Evolutionary conservation across 2,888 invertebrate genomes (phyloP).

Genomic region (Miltochrista miniata): DNA sequence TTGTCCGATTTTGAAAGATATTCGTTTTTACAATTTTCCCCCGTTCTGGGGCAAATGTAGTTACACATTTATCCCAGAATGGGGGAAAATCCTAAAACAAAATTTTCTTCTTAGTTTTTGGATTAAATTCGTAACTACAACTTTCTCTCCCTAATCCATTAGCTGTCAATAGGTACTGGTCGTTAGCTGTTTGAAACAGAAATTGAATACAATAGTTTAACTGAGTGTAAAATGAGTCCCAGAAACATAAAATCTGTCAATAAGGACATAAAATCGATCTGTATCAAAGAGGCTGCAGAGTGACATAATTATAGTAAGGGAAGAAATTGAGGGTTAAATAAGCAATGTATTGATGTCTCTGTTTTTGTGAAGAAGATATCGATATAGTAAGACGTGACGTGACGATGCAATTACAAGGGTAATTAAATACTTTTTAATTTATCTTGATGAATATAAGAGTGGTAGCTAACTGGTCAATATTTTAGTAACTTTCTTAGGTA

Average conservation of each 20-base stretch:
- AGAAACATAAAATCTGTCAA: slow-evolving; percentile 51
- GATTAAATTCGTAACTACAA: slow-evolving; percentile 13
- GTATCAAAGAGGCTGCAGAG: slow-evolving; percentile 17
- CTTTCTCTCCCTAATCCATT: slow-evolving; percentile 20
- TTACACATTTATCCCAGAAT: too few relatives aligned
- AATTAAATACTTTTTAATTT: too few relatives aligned
- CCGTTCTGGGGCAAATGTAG: too few relatives aligned
- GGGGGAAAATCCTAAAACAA: too few relatives aligned
- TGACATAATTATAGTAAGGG: slow-evolving; percentile 33
- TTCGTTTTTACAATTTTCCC: too few relatives aligned
- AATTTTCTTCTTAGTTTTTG: not conserved
- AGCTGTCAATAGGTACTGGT: slow-evolving; percentile 47
- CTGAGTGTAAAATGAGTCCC: slow-evolving; percentile 49
- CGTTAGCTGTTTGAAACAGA: slow-evolving; percentile 43
- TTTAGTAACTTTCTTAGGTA: too few relatives aligned
- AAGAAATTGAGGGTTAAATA: slow-evolving; percentile 19
- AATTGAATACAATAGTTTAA: slow-evolving; percentile 51
- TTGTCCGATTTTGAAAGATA: too few relatives aligned
- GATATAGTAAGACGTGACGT: too few relatives aligned
- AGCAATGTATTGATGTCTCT: slow-evolving; percentile 3
- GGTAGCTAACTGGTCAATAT: too few relatives aligned
- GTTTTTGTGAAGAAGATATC: too few relatives aligned
- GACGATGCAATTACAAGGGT: too few relatives aligned
- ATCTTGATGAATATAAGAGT: too few relatives aligned
- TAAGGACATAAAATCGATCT: slow-evolving; percentile 38